phyloP scores from a whole-genome alignment of 2,888 invertebrate genomes.

The Synanthedon andrenaeformis region DNA sequence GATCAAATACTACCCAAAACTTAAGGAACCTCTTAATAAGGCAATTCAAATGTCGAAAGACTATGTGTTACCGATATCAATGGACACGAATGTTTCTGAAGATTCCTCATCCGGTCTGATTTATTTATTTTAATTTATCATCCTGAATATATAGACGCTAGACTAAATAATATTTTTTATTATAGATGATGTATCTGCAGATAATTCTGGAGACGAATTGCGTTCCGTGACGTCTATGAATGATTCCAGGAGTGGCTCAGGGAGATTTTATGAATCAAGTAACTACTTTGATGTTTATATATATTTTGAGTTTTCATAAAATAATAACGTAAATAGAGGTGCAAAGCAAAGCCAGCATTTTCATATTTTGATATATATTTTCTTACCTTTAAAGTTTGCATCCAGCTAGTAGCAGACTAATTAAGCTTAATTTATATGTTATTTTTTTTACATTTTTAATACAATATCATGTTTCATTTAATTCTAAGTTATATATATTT shows the following conservation, averaged over 20 bases:
- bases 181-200: neutral
- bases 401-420: too few species aligned
- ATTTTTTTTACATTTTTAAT: too few species aligned
- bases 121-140: neutral
- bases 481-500: too few species aligned
- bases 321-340: too few species aligned
- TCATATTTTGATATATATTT: too few species aligned
- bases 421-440: too few species aligned
- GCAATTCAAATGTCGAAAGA: conserved; percentile 53
- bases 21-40: conserved; percentile 48
- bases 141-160: too few species aligned
- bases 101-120: conserved; percentile 31
- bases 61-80: conserved; percentile 55
- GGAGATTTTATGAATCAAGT: conserved; percentile 25
- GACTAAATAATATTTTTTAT: conserved; percentile 2
- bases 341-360: too few species aligned
- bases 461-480: too few species aligned
- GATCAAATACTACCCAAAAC: conserved; percentile 55
- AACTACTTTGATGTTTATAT: neutral
- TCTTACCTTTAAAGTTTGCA: too few species aligned
- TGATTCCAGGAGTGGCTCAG: conserved; percentile 40
- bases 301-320: too few species aligned
- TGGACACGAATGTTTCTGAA: conserved; percentile 30
- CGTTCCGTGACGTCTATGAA: conserved; percentile 34
- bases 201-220: conserved; percentile 30